Evolutionary conservation across 2,888 invertebrate genomes (phyloP), one percentile per base, ranked within the genome.

Genomic region (Sycophila texana): DNA sequence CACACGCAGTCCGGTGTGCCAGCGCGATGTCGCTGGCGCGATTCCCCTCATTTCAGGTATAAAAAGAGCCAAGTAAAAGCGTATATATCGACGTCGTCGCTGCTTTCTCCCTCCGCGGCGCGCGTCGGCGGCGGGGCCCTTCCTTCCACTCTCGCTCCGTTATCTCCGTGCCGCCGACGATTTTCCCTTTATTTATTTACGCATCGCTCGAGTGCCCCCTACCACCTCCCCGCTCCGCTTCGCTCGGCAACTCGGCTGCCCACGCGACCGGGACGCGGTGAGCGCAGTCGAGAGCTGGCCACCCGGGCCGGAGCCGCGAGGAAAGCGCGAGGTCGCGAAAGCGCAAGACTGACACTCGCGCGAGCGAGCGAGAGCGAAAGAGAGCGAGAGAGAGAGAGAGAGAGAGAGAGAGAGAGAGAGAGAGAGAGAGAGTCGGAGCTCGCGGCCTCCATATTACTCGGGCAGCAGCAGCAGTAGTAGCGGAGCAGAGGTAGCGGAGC

Each of bases 401-500:
- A 14, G n/a, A 30, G 39, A 26, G 7, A 7, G 10, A 7, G 39
- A 39, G 10, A 10, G 39, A 39, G 39, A 39, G 39, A 7, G 39
- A 39, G 39, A 39, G 10, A 10, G 39, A 39, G 39, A 39, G 39
- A 39, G 72, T 71, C 77, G 22, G 71, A 26, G 51, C 86, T 87
- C 86, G 88, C 86, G 88, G 87, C 89, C 89, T 89, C 89, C 89
- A 89, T 39, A 39, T 89, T 89, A 85, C 88, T 88, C 86, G 83
- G 39, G 81, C 84, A 82, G 84, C 84, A 89, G 89, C 88, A 89
- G 74, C 74, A 66, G 58, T 60, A 61, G 70, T 61, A 51, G 22
- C 51, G 30, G 60, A 68, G 55, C 55, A 22, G 12, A 55, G 55
- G 61, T 3, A 22, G 26, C 14, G 14, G 26, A 18, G 58, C 26